Base-by-base conservation (phyloP, 2,888 invertebrate genomes). In the Abrostola triplasia region DNA sequence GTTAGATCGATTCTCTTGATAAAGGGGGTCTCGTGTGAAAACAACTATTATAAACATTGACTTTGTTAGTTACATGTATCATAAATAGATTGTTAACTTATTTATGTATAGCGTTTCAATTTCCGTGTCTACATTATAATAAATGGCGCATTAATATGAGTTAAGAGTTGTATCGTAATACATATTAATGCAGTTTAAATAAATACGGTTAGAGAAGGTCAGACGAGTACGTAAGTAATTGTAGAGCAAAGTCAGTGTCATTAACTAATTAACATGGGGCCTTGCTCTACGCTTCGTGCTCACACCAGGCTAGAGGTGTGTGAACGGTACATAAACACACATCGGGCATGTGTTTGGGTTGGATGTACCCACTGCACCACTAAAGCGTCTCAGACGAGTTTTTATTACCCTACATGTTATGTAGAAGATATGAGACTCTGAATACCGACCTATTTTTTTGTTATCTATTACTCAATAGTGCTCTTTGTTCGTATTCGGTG, bases 201-300 rank as follows among this genome's bases (percentile, higher is more conserved):
- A 64, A 76, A 69, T 66, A 67, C 64, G 35, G 44, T 59, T 64
- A 60, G 49, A 67, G 63, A 78, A 84, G 84, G 83, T 78, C 76
- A 74, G 67, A 73, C 64, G 59, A 61, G 62, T 67, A 62, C 52
- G 61, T 68, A 64, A 64, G 53, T 64, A 73, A 67, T 64, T 74
- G 74, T 67, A 60, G 74, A 75, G 73, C 84, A 84, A 85, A 81
- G 84, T 85, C 85, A 85, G 64, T 85, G 85, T 83, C 84, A 86
- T 86, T 84, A 81, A 80, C 84, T 81, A 82, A 83, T 86, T 84
- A 86, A 74, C 77, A 72, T 63, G 60, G 57, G 72, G 66, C 68
- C 70, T 64, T 64, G 66, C 55, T 57, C 51, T 47, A 52, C 51
- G 66, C 54, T 41, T 62, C 38, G 51, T 58, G 49, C 41, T 48